Conservation (phyloP, 2,113 vertebrate species). For the Naja naja region DNA sequence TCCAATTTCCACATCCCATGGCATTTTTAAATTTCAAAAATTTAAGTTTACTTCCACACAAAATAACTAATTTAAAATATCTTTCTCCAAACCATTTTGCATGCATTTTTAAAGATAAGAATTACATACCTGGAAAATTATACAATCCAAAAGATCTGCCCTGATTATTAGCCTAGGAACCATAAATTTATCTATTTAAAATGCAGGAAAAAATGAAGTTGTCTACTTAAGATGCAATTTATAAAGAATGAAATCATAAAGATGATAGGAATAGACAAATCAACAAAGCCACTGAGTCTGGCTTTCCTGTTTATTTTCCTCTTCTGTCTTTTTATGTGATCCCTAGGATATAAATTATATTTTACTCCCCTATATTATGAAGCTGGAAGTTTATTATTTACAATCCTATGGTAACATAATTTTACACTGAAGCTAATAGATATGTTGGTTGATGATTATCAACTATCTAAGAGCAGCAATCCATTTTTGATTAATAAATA, state of each 20-base stretch:
- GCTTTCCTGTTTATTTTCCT: not conserved
- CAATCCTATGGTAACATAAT: not conserved
- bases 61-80: not conserved
- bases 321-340: not conserved
- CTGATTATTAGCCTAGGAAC: not conserved
- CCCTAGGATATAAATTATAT: not conserved
- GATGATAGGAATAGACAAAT: not conserved
- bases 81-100: not conserved
- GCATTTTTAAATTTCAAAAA: not conserved
- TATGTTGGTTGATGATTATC: not conserved
- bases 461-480: not conserved
- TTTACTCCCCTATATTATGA: not conserved
- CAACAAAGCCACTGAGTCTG: not conserved
- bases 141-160: not conserved
- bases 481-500: not conserved
- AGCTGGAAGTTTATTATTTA: not conserved
- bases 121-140: not conserved
- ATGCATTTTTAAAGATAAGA: not conserved
- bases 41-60: not conserved
- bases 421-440: not conserved
- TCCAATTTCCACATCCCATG: not conserved
- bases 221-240: constrained; percentile 25
- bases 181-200: not conserved
- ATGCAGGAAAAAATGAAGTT: not conserved
- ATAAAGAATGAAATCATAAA: not conserved